Percentiles rank a stretch among this genome's conserved stretches.
Evolutionary conservation across 2,888 invertebrate genomes (phyloP).

Genomic region (Iselma pallidipennis): DNA sequence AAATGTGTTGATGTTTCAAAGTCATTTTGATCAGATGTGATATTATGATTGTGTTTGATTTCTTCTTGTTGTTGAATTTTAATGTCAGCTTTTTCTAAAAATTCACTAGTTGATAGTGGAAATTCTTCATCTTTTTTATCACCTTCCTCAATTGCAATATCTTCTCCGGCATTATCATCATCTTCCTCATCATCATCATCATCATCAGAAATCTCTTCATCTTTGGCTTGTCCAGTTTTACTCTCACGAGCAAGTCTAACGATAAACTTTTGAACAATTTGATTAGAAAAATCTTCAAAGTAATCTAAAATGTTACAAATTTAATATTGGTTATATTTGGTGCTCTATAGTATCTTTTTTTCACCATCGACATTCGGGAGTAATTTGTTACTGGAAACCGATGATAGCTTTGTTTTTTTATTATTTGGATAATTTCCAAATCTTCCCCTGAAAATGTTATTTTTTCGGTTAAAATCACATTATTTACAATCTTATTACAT

Average conservation of each 20-base stretch:
- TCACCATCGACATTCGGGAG: neutral
- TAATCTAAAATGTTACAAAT: neutral
- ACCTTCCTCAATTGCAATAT: slow-evolving; percentile 31
- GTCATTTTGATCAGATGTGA: neutral
- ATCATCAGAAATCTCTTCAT: slow-evolving; percentile 21
- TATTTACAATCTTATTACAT: slow-evolving; percentile 1
- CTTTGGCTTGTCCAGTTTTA: neutral
- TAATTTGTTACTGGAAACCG: neutral
- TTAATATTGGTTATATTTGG: too few species aligned
- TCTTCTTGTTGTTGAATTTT: slow-evolving; percentile 3
- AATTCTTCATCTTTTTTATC: slow-evolving; percentile 9
- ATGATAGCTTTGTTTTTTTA: neutral
- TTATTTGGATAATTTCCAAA: neutral
- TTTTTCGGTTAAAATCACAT: neutral
- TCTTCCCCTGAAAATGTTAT: neutral
- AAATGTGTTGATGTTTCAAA: neutral
- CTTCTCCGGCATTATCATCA: slow-evolving; percentile 25
- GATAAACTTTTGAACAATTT: neutral
- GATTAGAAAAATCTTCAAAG: neutral
- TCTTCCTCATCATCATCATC: slow-evolving; percentile 30
- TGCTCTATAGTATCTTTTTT: too few species aligned
- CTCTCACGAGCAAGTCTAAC: neutral
- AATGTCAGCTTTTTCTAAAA: slow-evolving; percentile 6
- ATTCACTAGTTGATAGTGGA: neutral
- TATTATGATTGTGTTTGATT: slow-evolving; percentile 2